Evolutionary conservation across 1,140 invertebrate genomes (phyloP).

Genomic region (Pteromalus puparum): DNA sequence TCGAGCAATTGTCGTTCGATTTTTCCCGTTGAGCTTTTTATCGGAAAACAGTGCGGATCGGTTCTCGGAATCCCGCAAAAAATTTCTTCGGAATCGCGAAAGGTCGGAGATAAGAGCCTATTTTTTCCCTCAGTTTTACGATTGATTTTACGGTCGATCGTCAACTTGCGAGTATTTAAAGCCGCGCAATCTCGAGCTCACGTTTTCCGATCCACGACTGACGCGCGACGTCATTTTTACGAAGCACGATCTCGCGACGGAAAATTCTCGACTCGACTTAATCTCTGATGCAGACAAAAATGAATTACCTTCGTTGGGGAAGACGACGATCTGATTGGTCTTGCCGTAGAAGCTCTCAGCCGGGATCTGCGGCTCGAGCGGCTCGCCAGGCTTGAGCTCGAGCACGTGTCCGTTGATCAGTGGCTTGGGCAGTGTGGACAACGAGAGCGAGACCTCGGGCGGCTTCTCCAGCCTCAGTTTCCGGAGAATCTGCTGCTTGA

Average conservation of each 20-base stretch:
- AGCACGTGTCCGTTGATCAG: slow-evolving; percentile 79
- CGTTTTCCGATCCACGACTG: not conserved
- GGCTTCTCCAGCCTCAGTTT: slow-evolving; percentile 85
- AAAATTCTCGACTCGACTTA: no score
- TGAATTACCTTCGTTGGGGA: slow-evolving; percentile 82
- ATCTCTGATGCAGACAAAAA: no score
- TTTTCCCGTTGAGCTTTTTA: not conserved
- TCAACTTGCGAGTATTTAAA: no score
- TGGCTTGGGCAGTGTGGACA: slow-evolving; percentile 81
- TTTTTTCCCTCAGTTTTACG: no score
- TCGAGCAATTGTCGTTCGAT: no score
- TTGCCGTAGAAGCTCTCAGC: slow-evolving; percentile 86
- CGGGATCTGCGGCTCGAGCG: slow-evolving; percentile 65
- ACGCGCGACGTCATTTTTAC: not conserved
- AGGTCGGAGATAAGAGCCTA: not conserved
- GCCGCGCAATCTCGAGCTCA: not conserved
- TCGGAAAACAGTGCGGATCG: not conserved
- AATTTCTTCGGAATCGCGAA: not conserved
- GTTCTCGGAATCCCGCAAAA: no score
- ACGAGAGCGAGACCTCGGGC: slow-evolving; percentile 78
- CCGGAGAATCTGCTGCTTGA: slow-evolving; percentile 88
- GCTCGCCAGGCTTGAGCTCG: slow-evolving; percentile 67
- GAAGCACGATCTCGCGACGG: no score
- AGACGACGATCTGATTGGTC: slow-evolving; percentile 86
- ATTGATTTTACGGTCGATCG: no score